Conservation (phyloP, 2,113 vertebrate genomes). For the Triplophysa rosa region DNA sequence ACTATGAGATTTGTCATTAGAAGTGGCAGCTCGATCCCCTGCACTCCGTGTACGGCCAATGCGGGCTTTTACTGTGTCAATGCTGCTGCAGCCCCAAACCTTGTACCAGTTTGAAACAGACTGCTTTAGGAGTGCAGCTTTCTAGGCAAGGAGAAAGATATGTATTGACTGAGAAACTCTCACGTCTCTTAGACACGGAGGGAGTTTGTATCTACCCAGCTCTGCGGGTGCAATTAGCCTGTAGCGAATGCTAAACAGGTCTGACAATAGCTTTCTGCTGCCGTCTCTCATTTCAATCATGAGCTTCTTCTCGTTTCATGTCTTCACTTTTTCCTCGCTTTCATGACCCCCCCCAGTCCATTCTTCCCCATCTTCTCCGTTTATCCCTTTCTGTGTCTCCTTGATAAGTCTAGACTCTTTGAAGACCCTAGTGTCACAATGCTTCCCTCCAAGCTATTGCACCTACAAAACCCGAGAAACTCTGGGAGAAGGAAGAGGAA, state of each 20-base stretch:
- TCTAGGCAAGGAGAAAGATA: background rate
- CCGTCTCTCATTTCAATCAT: slow-evolving; percentile 18
- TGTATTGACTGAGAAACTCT: slow-evolving; percentile 10
- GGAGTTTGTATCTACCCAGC: background rate
- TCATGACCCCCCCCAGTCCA: background rate
- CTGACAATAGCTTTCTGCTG: slow-evolving; percentile 24
- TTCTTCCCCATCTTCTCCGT: slow-evolving; percentile 17
- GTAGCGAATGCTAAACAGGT: slow-evolving; percentile 18
- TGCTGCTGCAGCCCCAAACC: slow-evolving; percentile 70
- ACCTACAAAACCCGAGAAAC: slow-evolving; percentile 14
- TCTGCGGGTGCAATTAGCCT: slow-evolving; percentile 34
- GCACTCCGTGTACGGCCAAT: slow-evolving; percentile 60
- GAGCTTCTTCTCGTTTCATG: slow-evolving; percentile 4
- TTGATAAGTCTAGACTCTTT: slow-evolving; percentile 58
- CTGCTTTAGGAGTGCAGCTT: slow-evolving; percentile 3
- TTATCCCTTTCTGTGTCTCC: slow-evolving; percentile 47
- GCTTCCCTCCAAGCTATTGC: slow-evolving; percentile 48
- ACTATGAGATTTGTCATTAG: slow-evolving; percentile 74
- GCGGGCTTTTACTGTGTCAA: slow-evolving; percentile 71
- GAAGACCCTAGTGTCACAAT: slow-evolving; percentile 50
- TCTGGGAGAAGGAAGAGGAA: slow-evolving; percentile 13
- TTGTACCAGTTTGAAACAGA: slow-evolving; percentile 61
- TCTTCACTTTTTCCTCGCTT: slow-evolving; percentile 1
- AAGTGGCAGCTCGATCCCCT: slow-evolving; percentile 74
- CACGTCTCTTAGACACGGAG: background rate